Base-by-base conservation (phyloP, 2,797 vertebrate genomes). In the Sebastes aleutianus region DNA sequence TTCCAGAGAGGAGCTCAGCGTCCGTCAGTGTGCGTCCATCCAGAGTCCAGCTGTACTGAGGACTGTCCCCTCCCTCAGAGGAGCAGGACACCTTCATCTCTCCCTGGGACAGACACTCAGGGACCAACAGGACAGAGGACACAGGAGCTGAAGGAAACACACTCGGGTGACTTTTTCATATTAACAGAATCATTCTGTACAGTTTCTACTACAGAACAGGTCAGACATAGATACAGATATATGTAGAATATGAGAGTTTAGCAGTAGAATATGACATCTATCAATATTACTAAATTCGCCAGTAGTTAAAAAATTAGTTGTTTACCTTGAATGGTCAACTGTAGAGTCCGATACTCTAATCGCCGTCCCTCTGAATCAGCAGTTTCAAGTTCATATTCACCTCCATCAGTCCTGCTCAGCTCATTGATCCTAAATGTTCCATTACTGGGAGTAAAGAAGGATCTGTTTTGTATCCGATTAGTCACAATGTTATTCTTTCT, bases 311-410 rank as follows among this genome's bases (percentile, higher is more conserved):
- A 54, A 22, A n/a, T 1, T 1, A 0, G 0, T 2, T 16, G 27
- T 63, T 91, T 85, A 94, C 92, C 89, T 93, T 92, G 10, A 81
- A 93, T 73, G 3, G 4, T 66, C 20, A 94, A n/a, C 3, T 84
- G 26, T 4, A 89, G 67, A 73, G 6, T 47, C 16, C 0, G 4
- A 0, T 0, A 0, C 3, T 3, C 0, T 34, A 3, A 34, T 10
- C n/a, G 0, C 3, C 0, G 0, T 43, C 85, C 86, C 0, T 3
- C 0, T 24, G 3, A 4, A 58, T 81, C 0, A 75, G 0, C 14
- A 1, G 8, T 26, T 3, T 0, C 0, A 5, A 92, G 8, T 9
- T 0, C 3, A 81, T 92, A 93, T 54, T 71, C 27, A 70, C 22
- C 84, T 43, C 11, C 24, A 34, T 92, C 85, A 20, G 0, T 73